These are phyloP conservation scores for Balaeniceps rex DNA, from an alignment of 2,113 vertebrate genomes.

Conservation along the genomic window DNA sequence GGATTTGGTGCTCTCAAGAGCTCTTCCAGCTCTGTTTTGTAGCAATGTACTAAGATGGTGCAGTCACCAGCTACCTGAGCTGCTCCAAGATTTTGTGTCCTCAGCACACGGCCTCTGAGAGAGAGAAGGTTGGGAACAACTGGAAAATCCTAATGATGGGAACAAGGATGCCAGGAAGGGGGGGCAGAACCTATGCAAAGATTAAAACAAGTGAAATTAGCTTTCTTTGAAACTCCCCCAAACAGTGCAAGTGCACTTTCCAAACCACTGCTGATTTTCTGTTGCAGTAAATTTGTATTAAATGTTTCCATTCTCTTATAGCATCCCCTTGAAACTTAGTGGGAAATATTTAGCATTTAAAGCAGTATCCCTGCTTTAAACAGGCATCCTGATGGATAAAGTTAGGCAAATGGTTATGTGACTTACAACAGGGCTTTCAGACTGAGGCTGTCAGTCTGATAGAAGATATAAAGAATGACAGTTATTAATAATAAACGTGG, in stretches of 20 bases:
- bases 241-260: not conserved
- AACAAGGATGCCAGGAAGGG: not conserved
- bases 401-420: not conserved
- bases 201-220: not conserved
- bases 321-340: not conserved
- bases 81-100: not conserved
- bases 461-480: not conserved
- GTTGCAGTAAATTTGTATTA: not conserved
- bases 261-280: not conserved
- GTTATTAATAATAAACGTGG: not conserved
- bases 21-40: not conserved
- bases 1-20: not conserved
- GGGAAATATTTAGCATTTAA: not conserved
- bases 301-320: not conserved
- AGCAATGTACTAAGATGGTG: not conserved
- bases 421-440: not conserved
- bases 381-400: not conserved
- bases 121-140: not conserved
- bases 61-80: not conserved
- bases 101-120: fast-evolving
- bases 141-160: not conserved
- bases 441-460: not conserved
- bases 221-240: not conserved
- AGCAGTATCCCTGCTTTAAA: not conserved
- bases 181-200: not conserved